Evolutionary conservation across 2,797 vertebrate genomes (phyloP), one percentile per base, ranked within the genome.

Genomic region (Coilia nasus): DNA sequence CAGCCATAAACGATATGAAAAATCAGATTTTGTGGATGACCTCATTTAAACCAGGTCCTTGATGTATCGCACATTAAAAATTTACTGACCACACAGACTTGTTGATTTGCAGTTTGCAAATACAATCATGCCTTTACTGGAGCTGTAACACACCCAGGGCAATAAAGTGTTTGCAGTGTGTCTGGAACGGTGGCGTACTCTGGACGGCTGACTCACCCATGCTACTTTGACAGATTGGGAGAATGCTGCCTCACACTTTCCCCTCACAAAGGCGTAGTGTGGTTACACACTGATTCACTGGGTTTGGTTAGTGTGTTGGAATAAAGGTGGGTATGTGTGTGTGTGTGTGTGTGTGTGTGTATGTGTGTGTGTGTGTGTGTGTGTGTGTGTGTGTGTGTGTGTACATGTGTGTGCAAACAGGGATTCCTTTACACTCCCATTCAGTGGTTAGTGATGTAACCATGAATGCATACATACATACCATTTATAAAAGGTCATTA

Each of bases 221-320:
- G 35, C 35, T 44, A 44, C 31, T 44, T 44, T 41, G 41, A 44
- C 35, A 78, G 71, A 41, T 78, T 41, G 6, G 17, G 71, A 78
- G 71, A 78, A 21, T 44, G 71, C 71, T 41, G 71, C 7, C 71
- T 78, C 71, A 78, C 31, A 19, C 71, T 78, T 78, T 44, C 71
- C 71, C 41, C 17, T 21, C 71, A 41, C 71, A 15, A 78, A 44
- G 17, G 41, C 31, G 21, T 17, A 21, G 17, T 78, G 71, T 78
- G 71, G 50, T 71, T 25, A 31, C 35, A 75, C 25, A 75, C 67
- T 78, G 35, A 78, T 78, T 78, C 35, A 78, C 11, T 25, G 67
- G 67, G 67, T 35, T 78, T 41, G 17, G 71, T 31, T 9, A 44
- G 71, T 35, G 71, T 78, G 71, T 78, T 17, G 17, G 31, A 78